These are phyloP conservation scores for Istiophorus platypterus DNA, from an alignment of 2,113 vertebrate genomes.

Conservation along the genomic window DNA sequence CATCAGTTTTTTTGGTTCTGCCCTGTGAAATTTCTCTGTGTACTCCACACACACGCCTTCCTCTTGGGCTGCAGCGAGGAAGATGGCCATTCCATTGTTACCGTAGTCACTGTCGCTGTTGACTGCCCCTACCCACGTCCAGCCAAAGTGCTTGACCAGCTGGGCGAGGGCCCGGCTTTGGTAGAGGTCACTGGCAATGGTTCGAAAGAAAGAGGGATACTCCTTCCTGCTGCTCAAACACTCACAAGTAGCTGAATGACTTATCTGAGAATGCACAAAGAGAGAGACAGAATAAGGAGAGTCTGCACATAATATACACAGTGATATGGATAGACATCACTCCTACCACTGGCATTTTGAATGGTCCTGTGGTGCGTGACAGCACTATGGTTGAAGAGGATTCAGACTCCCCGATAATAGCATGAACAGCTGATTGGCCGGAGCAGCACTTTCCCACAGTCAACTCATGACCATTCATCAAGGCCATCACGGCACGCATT, in stretches of 20 bases:
- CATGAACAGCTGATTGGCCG: slow-evolving; percentile 76
- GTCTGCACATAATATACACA: background rate
- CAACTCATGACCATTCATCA: slow-evolving; percentile 76
- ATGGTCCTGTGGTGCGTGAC: slow-evolving; percentile 80
- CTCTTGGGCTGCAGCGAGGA: slow-evolving; percentile 73
- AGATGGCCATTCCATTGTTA: slow-evolving; percentile 84
- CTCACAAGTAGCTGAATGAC: slow-evolving; percentile 83
- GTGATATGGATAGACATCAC: background rate
- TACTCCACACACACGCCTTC: slow-evolving; percentile 84
- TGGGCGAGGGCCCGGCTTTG: slow-evolving; percentile 78
- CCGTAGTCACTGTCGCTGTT: slow-evolving; percentile 84
- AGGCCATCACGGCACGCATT: slow-evolving; percentile 81
- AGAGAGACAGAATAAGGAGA: background rate
- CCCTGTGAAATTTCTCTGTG: slow-evolving; percentile 75
- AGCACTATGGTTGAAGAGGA: slow-evolving; percentile 84
- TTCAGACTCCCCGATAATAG: slow-evolving; percentile 85
- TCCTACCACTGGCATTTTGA: slow-evolving; percentile 84
- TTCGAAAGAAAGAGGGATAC: slow-evolving; percentile 82
- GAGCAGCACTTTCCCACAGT: slow-evolving; percentile 58
- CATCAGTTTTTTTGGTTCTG: slow-evolving; percentile 72
- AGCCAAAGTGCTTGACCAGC: slow-evolving; percentile 83
- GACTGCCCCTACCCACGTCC: slow-evolving; percentile 84
- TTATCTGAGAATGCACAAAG: slow-evolving; percentile 73
- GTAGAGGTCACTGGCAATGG: slow-evolving; percentile 82
- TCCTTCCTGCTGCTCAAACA: slow-evolving; percentile 80